A percentile compares a stretch with the other conserved stretches of the same genome.
phyloP scores from a whole-genome alignment of 2,888 invertebrate species.

The Cataglyphis cursor region DNA sequence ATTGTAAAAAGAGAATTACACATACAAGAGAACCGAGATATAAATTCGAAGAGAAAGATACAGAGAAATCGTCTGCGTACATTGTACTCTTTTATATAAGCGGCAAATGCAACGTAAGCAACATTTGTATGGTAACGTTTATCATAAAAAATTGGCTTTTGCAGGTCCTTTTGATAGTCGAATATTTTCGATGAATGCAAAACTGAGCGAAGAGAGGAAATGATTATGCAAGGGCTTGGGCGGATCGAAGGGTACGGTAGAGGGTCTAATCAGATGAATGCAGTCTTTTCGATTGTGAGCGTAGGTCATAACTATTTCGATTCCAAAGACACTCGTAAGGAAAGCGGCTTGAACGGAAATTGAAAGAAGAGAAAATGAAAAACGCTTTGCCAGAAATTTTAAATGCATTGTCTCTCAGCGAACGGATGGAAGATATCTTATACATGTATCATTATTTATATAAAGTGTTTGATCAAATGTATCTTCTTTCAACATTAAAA shows the following conservation, averaged over 20 bases:
- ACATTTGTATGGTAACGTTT: slow-evolving; percentile 44
- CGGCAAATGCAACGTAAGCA: slow-evolving; percentile 32
- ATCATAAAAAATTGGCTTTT: slow-evolving; percentile 50
- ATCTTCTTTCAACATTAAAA: neutral
- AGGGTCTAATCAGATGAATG: neutral
- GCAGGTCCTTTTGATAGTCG: slow-evolving; percentile 41
- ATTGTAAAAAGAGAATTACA: neutral
- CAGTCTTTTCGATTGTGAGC: neutral
- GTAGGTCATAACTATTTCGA: slow-evolving; percentile 59
- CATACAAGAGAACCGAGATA: slow-evolving; percentile 4
- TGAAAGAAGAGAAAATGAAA: slow-evolving; percentile 29
- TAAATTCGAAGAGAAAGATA: slow-evolving; percentile 27
- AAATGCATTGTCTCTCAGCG: slow-evolving; percentile 8
- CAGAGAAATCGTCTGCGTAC: neutral
- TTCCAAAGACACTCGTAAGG: slow-evolving; percentile 52
- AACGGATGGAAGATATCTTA: neutral
- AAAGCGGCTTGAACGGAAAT: neutral
- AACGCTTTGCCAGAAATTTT: neutral
- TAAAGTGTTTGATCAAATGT: neutral
- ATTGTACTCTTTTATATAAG: neutral
- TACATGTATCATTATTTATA: slow-evolving; percentile 15
- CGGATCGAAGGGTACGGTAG: slow-evolving; percentile 16
- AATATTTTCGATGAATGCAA: slow-evolving; percentile 39
- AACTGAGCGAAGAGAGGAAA: slow-evolving; percentile 5
- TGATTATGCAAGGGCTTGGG: slow-evolving; percentile 31